Conservation (phyloP, 2,113 vertebrate species). For the chimpanzee (Pan troglodytes) region NHGRI_mPanTro3-v2.1_pri NC_072410.2:85968501-85969000, state of each 20-base stretch:
- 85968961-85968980: background rate
- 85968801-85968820: slow-evolving; percentile 14
- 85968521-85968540: background rate
- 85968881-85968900: too few species aligned
- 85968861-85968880: background rate
- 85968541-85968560: background rate
- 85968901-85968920: too few species aligned
- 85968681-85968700: background rate
- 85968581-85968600: background rate
- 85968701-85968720: background rate
- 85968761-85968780: background rate
- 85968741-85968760: background rate
- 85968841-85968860: background rate
- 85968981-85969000: background rate
- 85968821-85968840: background rate
- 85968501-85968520: background rate
- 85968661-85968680: background rate
- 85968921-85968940: background rate
- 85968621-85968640: background rate
- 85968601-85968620: background rate
- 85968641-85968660: background rate
- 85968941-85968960: background rate
- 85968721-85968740: background rate
- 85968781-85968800: background rate
- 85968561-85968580: background rate